Conservation (phyloP, 2,888 invertebrate genomes). For the Drosophila flavopinicola region DNA sequence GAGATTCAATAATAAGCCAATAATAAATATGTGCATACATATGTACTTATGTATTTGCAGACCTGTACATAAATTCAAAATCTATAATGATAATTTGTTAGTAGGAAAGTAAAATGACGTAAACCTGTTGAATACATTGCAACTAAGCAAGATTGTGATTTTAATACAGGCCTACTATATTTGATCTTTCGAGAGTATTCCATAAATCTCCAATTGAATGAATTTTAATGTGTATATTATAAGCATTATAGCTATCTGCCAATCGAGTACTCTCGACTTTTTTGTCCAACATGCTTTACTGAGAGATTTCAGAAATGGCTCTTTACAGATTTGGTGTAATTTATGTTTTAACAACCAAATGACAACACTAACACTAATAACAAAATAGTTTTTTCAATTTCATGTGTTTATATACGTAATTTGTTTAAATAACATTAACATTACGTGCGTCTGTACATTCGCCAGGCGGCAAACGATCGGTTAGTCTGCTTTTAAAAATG, state of each 20-base stretch:
- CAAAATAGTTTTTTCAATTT: background rate
- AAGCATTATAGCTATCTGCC: too few relatives aligned
- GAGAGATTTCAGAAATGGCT: background rate
- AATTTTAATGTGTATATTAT: too few relatives aligned
- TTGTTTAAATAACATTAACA: slow-evolving; percentile 22
- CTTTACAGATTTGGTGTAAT: background rate
- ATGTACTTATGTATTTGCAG: too few relatives aligned
- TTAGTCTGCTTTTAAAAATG: slow-evolving; percentile 44
- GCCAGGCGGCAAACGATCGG: slow-evolving; percentile 51
- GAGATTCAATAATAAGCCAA: background rate
- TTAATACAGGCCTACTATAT: too few relatives aligned
- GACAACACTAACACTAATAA: background rate
- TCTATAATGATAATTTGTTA: background rate
- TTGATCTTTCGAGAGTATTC: background rate
- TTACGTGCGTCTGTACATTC: slow-evolving; percentile 56
- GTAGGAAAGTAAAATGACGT: too few relatives aligned
- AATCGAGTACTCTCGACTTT: too few relatives aligned
- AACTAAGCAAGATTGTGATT: background rate
- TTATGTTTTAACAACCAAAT: background rate
- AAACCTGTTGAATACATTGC: background rate
- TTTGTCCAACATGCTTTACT: too few relatives aligned
- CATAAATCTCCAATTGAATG: background rate
- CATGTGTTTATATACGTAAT: too few relatives aligned
- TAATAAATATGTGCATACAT: too few relatives aligned
- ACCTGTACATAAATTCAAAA: background rate